Conservation (phyloP, 2,888 invertebrate genomes). For the Microchrysa polita region DNA sequence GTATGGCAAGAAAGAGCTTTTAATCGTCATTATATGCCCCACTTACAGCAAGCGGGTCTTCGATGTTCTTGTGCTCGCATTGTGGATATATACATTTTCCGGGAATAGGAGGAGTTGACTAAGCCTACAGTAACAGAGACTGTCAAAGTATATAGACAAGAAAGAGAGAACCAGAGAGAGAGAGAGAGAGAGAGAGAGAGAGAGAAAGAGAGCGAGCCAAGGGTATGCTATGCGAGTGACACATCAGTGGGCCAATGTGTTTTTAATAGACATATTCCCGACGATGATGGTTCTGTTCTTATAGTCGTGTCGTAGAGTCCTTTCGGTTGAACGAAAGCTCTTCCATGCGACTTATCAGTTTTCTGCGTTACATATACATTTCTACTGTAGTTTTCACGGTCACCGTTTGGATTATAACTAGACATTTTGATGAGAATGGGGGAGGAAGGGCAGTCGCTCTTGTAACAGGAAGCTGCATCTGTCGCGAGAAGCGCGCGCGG, state of each 20-base stretch:
- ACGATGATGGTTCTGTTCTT: not conserved
- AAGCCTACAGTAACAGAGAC: not conserved
- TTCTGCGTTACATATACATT: constrained; percentile 7
- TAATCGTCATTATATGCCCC: constrained; percentile 11
- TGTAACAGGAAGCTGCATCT: not conserved
- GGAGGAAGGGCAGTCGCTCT: not conserved
- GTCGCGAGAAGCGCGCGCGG: too few relatives aligned
- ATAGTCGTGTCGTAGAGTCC: not conserved
- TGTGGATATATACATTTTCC: constrained; percentile 23
- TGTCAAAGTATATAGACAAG: not conserved
- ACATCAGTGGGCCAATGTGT: not conserved
- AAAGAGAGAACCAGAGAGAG: too few relatives aligned
- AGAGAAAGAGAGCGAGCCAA: too few relatives aligned
- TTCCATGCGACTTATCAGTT: not conserved
- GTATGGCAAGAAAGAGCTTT: constrained; percentile 3
- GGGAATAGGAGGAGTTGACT: not conserved
- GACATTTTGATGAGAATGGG: too few relatives aligned
- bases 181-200: too few relatives aligned
- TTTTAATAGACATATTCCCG: not conserved
- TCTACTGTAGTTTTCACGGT: constrained; percentile 30
- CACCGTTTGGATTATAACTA: not conserved
- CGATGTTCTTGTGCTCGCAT: constrained; percentile 28
- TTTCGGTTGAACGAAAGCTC: not conserved
- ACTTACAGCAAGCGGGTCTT: not conserved
- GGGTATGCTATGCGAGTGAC: not conserved